Evolutionary conservation across 92 coral and sea anemone genomes (phyloP), one percentile per base, ranked within the genome.

Genomic region (Actinernus sp.): DNA sequence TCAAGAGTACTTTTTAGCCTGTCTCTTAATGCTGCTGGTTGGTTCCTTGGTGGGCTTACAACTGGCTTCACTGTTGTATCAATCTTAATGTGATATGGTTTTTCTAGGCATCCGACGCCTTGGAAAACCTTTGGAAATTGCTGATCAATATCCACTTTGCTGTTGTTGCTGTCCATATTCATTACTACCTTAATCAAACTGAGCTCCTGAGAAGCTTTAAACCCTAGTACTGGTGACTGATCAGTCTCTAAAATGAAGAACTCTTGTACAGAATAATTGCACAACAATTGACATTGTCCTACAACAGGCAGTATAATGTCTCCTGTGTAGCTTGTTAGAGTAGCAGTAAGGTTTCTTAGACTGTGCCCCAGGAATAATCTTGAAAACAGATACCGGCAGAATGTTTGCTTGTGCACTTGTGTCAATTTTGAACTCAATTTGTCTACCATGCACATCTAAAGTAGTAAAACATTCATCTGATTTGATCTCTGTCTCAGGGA

Each of bases 31-130:
- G 68, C 70, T 43, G 40, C 81, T 61, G 73, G 81, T 41, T 49
- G 71, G 61, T 47, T 61, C 21, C 57, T 46, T 21, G 63, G 44
- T 39, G 52, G 52, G 19, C 52, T 25, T 26, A 73, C 49, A 18
- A 63, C 71, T 16, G 81, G 81, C n/a, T 51, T 24, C 9, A 73
- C 53, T 24, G 50, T 33, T 3, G 73, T 61, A n/a, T 74, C 74
- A 23, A 74, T 63, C 62, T 62, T 54, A 43, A 74, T 73, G 61
- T 73, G 72, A 39, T 73, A 73, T n/a, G 81, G 81, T 50, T 49
- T 75, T 31, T 52, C 37, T 24, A 75, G 49, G 23, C 83, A 75
- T 19, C 74, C 74, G 4, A 75, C 58, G 14, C 83, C 83, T 46
- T 64, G 58, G 61, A 75, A 75, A 19, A 75, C 83, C 19, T 75